These are phyloP conservation scores for Muntiacus reevesi DNA, from an alignment of 2,113 vertebrate genomes.

Conservation along the genomic window DNA sequence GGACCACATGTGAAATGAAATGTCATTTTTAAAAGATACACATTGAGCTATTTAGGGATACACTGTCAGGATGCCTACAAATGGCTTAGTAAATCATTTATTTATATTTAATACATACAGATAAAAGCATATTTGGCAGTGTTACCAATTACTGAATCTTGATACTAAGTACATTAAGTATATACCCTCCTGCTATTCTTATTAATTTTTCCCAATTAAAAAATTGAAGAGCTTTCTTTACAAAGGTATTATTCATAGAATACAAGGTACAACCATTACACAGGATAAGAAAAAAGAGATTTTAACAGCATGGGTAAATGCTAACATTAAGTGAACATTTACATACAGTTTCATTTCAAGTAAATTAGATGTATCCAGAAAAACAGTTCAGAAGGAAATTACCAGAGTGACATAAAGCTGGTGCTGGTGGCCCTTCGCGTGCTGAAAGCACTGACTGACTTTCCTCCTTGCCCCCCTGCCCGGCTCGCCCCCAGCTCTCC, in stretches of 20 bases:
- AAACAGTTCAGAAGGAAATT: not conserved
- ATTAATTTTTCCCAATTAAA: not conserved
- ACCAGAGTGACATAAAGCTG: not conserved
- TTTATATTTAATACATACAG: not conserved
- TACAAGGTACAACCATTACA: not conserved
- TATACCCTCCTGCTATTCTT: not conserved
- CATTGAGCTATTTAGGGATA: not conserved
- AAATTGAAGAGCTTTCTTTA: not conserved
- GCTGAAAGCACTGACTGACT: not conserved
- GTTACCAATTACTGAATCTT: not conserved
- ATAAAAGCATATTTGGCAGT: not conserved
- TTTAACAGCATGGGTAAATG: not conserved
- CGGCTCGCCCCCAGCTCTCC: fast-evolving
- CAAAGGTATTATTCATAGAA: not conserved
- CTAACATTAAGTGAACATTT: not conserved
- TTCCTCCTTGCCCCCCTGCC: no score
- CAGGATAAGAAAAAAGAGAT: not conserved
- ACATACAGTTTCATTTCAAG: not conserved
- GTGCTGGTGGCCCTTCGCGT: no score
- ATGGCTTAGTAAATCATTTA: not conserved
- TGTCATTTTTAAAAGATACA: not conserved
- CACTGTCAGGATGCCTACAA: not conserved
- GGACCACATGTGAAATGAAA: not conserved
- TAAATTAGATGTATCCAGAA: not conserved
- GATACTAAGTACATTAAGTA: not conserved